Base-by-base conservation (phyloP, 2,888 invertebrate genomes). In the Diarsia mendica region DNA sequence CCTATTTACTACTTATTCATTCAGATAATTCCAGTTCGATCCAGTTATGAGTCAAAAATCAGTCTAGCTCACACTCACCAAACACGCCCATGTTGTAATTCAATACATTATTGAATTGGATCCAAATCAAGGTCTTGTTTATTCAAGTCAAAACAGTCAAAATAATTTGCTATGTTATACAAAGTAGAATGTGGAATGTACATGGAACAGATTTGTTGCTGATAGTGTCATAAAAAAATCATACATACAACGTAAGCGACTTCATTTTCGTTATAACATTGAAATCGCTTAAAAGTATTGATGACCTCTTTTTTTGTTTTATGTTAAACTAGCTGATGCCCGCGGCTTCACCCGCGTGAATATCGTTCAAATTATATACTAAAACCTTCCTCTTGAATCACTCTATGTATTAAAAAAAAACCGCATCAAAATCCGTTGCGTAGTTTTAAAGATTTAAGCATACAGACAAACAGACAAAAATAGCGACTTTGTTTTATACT, bases 161-260 rank as follows among this genome's bases (percentile, higher is more conserved):
- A 49, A 49, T 67, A 60, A 75, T 44, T 49, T 39, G 5, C 23
- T 48, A 15, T 28, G 11, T 6, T 73, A 23, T 48, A 39, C 20
- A 53, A 8, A 28, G 23, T 63, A 63, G 61, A 28, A 66, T 20
- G 44, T 46, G 28, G 13, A 48, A n/a, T 49, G 28, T 23, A n/a
- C n/a, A n/a, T n/a, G n/a, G 11, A 60, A 20, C 51, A 61, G 13
- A 65, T 65, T 46, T 77, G 58, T 46, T 2, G 3, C 49, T 49
- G 49, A 75, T n/a, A n/a, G 48, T 51, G 33, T 23, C 23, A 48
- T 13, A 51, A 39, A 51, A 76, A n/a, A n/a, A n/a, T n/a, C n/a
- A n/a, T n/a, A n/a, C n/a, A n/a, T n/a, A n/a, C n/a, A n/a, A 63
- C 28, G 15, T 9, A 18, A 28, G 28, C 6, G 0, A 0, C 15